These are phyloP conservation scores for Tuta absoluta DNA, from an alignment of 2,888 invertebrate species.

Conservation along the genomic window DNA sequence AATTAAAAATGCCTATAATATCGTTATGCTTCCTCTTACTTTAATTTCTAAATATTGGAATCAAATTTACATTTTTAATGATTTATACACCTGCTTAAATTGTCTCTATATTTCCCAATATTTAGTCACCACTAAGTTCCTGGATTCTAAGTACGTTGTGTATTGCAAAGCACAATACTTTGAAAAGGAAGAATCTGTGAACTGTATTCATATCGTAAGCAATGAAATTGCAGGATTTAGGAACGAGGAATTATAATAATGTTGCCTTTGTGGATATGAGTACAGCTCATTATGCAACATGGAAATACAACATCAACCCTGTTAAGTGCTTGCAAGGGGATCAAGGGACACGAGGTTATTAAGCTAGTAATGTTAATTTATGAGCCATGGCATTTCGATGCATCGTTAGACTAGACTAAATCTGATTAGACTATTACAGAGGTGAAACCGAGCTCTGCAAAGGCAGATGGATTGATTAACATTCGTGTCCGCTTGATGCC, in stretches of 20 bases:
- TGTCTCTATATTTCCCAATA: conserved; percentile 73
- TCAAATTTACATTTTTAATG: conserved; percentile 72
- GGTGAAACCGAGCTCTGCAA: conserved; percentile 53
- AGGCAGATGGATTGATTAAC: conserved; percentile 55
- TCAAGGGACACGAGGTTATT: conserved; percentile 79
- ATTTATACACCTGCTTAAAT: conserved; percentile 76
- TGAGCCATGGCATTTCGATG: conserved; percentile 58
- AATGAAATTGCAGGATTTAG: conserved; percentile 40
- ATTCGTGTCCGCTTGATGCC: conserved; percentile 75
- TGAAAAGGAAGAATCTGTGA: conserved; percentile 53
- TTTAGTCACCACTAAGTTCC: conserved; percentile 67
- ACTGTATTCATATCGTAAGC: conserved; percentile 53
- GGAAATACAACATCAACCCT: conserved; percentile 73
- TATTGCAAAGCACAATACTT: conserved; percentile 60
- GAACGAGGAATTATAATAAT: conserved; percentile 14
- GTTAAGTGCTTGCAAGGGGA: conserved; percentile 71
- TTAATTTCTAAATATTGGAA: conserved; percentile 77
- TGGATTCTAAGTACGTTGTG: conserved; percentile 45
- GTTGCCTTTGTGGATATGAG: conserved; percentile 47
- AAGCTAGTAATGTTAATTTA: conserved; percentile 72
- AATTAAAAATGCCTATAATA: conserved; percentile 72
- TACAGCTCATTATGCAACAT: conserved; percentile 67
- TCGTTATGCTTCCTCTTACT: conserved; percentile 60
- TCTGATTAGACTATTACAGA: conserved; percentile 46
- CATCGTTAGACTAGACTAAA: conserved; percentile 60